Conservation (phyloP, 2,888 invertebrate species). For the Melanostoma mellinum region DNA sequence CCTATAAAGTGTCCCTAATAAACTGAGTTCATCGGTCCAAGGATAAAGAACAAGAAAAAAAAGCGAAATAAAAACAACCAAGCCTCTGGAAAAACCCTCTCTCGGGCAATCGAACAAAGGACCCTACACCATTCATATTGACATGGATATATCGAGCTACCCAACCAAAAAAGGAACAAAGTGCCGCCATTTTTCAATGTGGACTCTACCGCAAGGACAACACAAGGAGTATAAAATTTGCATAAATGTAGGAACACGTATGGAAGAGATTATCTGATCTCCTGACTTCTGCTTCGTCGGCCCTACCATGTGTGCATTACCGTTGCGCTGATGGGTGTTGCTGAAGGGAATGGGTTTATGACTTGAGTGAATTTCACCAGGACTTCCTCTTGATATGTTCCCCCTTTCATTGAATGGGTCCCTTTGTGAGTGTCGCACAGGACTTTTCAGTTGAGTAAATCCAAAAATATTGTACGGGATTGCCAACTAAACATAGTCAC, state of each 20-base stretch:
- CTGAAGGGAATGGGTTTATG: slow-evolving; percentile 15
- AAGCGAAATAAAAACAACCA: background rate
- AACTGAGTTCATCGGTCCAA: slow-evolving; percentile 57
- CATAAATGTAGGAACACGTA: slow-evolving; percentile 70
- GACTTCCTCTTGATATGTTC: too few relatives aligned
- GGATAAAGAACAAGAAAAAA: slow-evolving; percentile 6
- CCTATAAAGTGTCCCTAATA: slow-evolving; percentile 68
- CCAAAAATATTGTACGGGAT: too few relatives aligned
- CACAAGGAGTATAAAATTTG: slow-evolving; percentile 55
- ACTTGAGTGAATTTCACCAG: slow-evolving; percentile 3
- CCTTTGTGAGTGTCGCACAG: too few relatives aligned
- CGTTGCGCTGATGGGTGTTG: slow-evolving; percentile 1
- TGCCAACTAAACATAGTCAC: too few relatives aligned
- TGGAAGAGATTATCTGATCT: slow-evolving; percentile 72
- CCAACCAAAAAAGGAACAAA: slow-evolving; percentile 28
- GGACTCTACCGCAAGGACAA: slow-evolving; percentile 25
- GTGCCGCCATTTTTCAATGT: slow-evolving; percentile 62
- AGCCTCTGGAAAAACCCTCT: slow-evolving; percentile 20
- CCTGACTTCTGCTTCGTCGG: slow-evolving; percentile 65
- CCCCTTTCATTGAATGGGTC: too few relatives aligned
- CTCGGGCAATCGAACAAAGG: slow-evolving; percentile 37
- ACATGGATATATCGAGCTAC: background rate
- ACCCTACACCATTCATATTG: slow-evolving; percentile 1
- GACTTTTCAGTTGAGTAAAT: too few relatives aligned
- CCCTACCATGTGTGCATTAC: slow-evolving; percentile 21